A percentile compares a stretch with the other conserved stretches of the same genome.
phyloP scores from a whole-genome alignment of 2,113 vertebrate species.

The Solea solea region DNA sequence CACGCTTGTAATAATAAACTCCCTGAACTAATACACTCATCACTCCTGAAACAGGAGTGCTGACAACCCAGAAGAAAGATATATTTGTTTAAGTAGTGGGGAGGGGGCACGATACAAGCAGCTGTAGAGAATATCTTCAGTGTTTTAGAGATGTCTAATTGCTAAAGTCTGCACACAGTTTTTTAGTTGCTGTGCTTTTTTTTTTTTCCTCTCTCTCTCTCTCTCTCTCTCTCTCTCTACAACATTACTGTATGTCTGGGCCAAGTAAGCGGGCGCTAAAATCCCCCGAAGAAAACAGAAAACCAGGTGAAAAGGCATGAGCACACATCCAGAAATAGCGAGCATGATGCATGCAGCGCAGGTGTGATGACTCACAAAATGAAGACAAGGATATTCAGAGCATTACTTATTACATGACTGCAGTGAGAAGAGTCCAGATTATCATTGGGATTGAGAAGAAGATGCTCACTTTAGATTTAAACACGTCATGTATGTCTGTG shows the following conservation, averaged over 20 bases:
- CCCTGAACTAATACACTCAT: slow-evolving; percentile 76
- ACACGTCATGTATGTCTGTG: background rate
- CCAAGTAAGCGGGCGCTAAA: slow-evolving; percentile 38
- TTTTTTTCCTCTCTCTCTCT: background rate
- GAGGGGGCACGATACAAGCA: slow-evolving; percentile 23
- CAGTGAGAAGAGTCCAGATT: slow-evolving; percentile 20
- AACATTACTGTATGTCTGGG: slow-evolving; percentile 44
- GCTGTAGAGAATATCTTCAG: slow-evolving; percentile 51
- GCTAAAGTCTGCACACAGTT: slow-evolving; percentile 46
- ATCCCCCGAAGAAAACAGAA: slow-evolving; percentile 40
- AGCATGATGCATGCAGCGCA: slow-evolving; percentile 62
- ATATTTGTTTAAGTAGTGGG: slow-evolving; percentile 67
- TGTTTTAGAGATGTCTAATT: slow-evolving; percentile 59
- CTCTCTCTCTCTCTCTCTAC: background rate
- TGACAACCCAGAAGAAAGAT: slow-evolving; percentile 65
- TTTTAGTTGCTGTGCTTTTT: slow-evolving; percentile 2
- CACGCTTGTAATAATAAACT: slow-evolving; percentile 78
- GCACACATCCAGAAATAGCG: slow-evolving; percentile 65
- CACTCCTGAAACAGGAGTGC: slow-evolving; percentile 66
- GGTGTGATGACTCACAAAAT: slow-evolving; percentile 71
- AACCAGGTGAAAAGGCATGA: slow-evolving; percentile 56
- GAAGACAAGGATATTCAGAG: slow-evolving; percentile 48
- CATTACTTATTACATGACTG: slow-evolving; percentile 35
- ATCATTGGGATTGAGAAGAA: background rate
- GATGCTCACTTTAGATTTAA: background rate